Evolutionary conservation across 2,113 vertebrate species (phyloP).

Genomic region (Polypterus senegalus): DNA sequence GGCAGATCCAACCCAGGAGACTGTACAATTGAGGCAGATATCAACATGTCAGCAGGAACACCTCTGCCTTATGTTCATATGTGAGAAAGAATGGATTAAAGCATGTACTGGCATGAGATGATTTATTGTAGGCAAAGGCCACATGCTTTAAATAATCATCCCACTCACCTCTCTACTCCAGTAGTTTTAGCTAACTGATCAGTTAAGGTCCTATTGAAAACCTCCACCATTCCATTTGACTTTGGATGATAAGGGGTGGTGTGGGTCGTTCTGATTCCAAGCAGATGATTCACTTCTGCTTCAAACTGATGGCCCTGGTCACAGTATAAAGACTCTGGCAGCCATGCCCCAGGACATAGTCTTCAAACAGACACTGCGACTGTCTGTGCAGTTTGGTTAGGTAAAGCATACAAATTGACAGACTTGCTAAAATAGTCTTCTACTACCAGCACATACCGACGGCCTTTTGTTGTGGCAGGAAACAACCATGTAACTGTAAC

Average conservation of each 20-base stretch:
- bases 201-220: not conserved
- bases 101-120: not conserved
- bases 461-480: not conserved
- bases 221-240: not conserved
- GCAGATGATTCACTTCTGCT: not conserved
- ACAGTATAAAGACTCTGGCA: not conserved
- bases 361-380: not conserved
- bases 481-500: not conserved
- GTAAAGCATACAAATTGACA: not conserved
- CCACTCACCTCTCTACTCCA: not conserved
- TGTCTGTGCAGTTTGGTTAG: too few species aligned
- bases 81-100: not conserved
- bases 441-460: not conserved
- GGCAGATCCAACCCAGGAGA: too few species aligned
- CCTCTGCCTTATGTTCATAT: not conserved
- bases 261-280: not conserved
- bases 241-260: not conserved
- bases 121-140: not conserved
- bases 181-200: not conserved
- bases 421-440: not conserved
- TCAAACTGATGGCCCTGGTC: not conserved
- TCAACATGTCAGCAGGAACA: not conserved
- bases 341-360: not conserved
- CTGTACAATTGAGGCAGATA: too few species aligned
- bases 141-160: not conserved